Evolutionary conservation across 37 sponge, comb jelly and placozoan species (phyloP), one percentile per base, ranked within the genome.

Genomic region (Hexactinellida sp.): DNA sequence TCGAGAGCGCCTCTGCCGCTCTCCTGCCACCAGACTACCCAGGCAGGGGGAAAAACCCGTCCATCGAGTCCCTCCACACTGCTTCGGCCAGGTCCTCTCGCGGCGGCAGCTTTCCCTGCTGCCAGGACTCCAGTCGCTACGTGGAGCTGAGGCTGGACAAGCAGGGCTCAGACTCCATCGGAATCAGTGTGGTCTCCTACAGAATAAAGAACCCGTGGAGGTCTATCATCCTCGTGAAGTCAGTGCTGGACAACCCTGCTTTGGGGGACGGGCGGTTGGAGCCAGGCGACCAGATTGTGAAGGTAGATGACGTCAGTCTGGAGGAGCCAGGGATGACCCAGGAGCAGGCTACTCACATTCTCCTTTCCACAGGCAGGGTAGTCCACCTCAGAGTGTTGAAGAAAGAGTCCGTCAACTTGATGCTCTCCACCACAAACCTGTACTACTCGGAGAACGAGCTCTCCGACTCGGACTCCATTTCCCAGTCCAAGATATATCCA

Each of bases 201-300:
- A 10, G 34, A 10, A 10, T 63, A 3, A 63, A 63, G 76, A 63
- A 63, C 34, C 76, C 21, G 34, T 63, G 3, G 19, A 63, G 13
- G 34, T 63, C 76, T 28, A 23, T 63, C 25, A 63, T 63, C 34
- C 76, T 63, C 25, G 30, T 63, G 19, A 63, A 63, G 34, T 63
- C 76, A 32, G 34, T 63, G 32, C 76, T 63, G 34, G 76, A 63
- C 76, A 63, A 63, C 85, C 28, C 54, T 3, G 35, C 63, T 36
- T 10, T 38, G 24, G 38, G 88, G 86, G 93, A 93, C 85, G 93
- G 93, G 10, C 84, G 91, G 1, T 84, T 93, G n/a, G 84, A 89
- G 55, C 84, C 88, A 54, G 93, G 93, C 0, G 93, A 93, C 39
- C 90, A 91, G 83, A 84, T 93, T 13, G 37, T 93, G 38, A 37